Evolutionary conservation across 30 jellyfish, hydroid and myxozoan genomes (phyloP).

Genomic region (Phacellophora camtschatica): DNA sequence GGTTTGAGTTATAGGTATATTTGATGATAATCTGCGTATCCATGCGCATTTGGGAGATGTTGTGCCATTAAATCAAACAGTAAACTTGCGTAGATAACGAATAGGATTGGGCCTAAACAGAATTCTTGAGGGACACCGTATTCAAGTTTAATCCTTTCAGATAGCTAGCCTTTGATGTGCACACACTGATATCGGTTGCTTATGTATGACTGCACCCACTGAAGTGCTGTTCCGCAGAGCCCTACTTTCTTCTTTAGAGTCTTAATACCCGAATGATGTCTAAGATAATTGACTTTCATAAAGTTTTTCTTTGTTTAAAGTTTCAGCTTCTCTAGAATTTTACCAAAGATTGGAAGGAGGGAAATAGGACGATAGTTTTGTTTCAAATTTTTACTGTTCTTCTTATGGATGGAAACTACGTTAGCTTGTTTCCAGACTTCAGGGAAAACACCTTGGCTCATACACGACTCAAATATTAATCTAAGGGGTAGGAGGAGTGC

Average conservation of each 20-base stretch:
- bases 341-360: no score
- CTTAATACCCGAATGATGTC: no score
- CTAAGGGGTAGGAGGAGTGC: slow-evolving; percentile 66
- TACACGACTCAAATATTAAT: slow-evolving; percentile 22
- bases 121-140: slow-evolving; percentile 50
- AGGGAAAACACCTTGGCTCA: slow-evolving; percentile 53
- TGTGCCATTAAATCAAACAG: not conserved
- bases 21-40: slow-evolving; percentile 27
- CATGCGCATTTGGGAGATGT: not conserved
- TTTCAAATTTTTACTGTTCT: no score
- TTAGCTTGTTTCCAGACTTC: slow-evolving; percentile 53
- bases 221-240: not conserved
- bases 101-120: slow-evolving; percentile 14
- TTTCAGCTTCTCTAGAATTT: not conserved
- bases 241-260: slow-evolving; percentile 11
- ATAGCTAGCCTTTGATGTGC: not conserved
- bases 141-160: not conserved
- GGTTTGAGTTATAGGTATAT: not conserved
- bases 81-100: not conserved
- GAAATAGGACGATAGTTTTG: no score
- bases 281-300: not conserved
- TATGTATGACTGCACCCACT: slow-evolving; percentile 25
- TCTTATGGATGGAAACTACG: no score
- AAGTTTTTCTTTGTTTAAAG: no score
- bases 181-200: not conserved